phyloP scores from a whole-genome alignment of 2,113 vertebrate species.

The Cettia cetti region DNA sequence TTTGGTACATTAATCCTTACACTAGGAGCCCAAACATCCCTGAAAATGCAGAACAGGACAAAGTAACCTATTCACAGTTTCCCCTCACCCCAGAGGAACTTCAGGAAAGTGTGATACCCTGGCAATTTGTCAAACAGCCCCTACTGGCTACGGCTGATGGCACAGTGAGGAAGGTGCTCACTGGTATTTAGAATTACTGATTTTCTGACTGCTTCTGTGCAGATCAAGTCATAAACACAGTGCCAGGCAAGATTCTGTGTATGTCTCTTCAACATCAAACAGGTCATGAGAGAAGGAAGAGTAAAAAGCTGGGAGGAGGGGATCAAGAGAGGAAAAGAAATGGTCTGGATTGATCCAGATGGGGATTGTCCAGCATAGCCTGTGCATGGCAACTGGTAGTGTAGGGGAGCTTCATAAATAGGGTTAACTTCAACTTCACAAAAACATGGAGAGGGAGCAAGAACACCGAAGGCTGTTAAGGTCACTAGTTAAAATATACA shows the following conservation, averaged over 20 bases:
- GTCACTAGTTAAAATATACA: neutral
- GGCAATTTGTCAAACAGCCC: neutral
- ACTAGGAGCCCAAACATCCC: neutral
- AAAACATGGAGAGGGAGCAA: neutral
- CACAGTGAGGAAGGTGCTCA: neutral
- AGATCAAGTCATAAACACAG: neutral
- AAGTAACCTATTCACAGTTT: neutral
- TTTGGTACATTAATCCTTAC: neutral
- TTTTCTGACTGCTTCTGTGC: neutral
- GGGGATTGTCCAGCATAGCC: neutral
- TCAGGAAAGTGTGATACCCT: neutral
- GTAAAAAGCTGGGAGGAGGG: neutral
- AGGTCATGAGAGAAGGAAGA: neutral
- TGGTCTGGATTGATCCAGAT: fast-evolving
- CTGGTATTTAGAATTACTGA: neutral
- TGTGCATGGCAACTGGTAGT: neutral
- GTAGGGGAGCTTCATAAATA: neutral
- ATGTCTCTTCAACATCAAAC: neutral
- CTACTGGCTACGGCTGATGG: neutral
- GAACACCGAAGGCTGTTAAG: neutral
- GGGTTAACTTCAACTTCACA: neutral
- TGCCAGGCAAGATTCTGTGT: neutral
- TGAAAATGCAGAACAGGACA: neutral
- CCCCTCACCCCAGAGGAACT: neutral
- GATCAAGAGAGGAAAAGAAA: neutral